Base-by-base conservation (phyloP, 1,140 invertebrate genomes). In the Choristoneura fumiferana region DNA sequence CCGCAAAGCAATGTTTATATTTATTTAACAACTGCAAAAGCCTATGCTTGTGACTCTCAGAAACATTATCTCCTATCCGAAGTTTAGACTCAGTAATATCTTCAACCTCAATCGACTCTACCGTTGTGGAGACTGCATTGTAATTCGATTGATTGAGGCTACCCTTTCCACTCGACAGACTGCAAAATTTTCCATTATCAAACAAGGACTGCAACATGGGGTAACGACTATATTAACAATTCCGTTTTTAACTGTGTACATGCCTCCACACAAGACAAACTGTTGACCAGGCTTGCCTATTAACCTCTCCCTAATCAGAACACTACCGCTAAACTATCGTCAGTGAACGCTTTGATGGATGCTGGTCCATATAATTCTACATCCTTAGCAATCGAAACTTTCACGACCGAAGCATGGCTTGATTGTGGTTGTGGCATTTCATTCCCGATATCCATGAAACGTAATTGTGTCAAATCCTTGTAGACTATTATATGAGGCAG, bases 1-100 rank as follows among this genome's bases (percentile, higher is more conserved):
- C 52, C n/a, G 68, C 62, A 54, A 71, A 71, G 52, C 68, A 71
- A 37, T 71, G 54, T 9, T 58, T 29, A 37, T 71, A 63, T 14
- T 17, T 17, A 14, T 36, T 3, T 9, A 39, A 8, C 4, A 56
- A n/a, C 17, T 17, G 39, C n/a, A n/a, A n/a, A n/a, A 8, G 1
- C 33, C 17, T 58, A 10, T 5, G 1, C 12, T 9, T 45, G 13
- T 2, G 56, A 18, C 9, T n/a, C n/a, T n/a, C n/a, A n/a, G n/a
- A n/a, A n/a, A 49, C 56, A 4, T 18, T 10, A 4, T 58, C 40
- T 1, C 40, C 40, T 8, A 58, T 1, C n/a, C n/a, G n/a, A n/a
- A n/a, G n/a, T 10, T 15, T 14, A 5, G 35, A 10, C 10, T 35
- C 1, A 9, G 9, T 29, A 10, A 17, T 12, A 15, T 43, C 37